phyloP scores from a whole-genome alignment of 2,113 vertebrate species.

The Alouatta palliata region DNA sequence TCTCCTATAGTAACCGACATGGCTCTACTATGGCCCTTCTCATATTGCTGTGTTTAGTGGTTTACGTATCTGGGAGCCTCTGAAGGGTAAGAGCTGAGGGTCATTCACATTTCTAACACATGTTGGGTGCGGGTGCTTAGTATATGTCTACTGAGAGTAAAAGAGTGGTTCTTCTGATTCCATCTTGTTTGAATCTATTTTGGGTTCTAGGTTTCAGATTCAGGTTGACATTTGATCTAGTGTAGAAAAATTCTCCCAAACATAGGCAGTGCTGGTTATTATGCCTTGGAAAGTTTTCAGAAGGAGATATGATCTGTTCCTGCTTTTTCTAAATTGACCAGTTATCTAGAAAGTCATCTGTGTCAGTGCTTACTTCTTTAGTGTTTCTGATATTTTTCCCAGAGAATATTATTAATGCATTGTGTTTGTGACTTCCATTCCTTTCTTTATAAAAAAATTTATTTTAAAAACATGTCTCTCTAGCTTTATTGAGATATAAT shows the following conservation, averaged over 20 bases:
- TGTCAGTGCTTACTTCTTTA: neutral
- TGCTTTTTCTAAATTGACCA: conserved; percentile 1
- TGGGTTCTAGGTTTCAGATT: neutral
- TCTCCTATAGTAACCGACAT: neutral
- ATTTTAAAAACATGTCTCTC: neutral
- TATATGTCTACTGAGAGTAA: neutral
- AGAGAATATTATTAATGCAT: neutral
- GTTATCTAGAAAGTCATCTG: conserved; percentile 22
- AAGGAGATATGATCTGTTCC: neutral
- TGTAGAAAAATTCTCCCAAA: conserved; percentile 7
- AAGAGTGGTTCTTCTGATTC: neutral
- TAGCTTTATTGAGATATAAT: neutral
- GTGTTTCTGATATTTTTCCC: conserved; percentile 14
- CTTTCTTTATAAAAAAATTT: neutral
- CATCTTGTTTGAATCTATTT: neutral
- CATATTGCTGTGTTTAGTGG: neutral
- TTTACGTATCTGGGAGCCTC: neutral
- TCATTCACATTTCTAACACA: neutral
- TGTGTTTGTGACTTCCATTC: neutral
- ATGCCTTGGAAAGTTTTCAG: neutral
- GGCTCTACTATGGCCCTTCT: neutral
- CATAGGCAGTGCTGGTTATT: neutral
- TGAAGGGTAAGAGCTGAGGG: neutral
- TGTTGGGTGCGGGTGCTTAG: neutral
- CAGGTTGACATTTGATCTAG: neutral